Evolutionary conservation across 2,888 invertebrate genomes (phyloP), one percentile per base, ranked within the genome.

Genomic region (Andrena trimmerana): DNA sequence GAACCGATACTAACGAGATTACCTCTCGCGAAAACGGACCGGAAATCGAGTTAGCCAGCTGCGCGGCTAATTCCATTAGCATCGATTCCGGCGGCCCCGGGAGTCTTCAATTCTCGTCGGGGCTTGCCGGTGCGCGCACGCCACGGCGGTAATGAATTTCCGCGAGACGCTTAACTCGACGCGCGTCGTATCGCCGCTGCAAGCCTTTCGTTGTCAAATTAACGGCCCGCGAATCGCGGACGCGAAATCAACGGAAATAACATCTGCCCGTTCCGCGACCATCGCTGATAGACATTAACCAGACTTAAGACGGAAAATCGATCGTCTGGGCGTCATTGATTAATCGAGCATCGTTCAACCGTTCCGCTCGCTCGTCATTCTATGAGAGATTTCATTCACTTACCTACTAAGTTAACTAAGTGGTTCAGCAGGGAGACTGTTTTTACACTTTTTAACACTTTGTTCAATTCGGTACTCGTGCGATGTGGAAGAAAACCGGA

Each of bases 1-100:
- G 85, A 74, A 73, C 83, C 86, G 84, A 87, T 88, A 86, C 88
- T 88, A 89, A 91, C 87, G 75, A 79, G 81, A 90, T 89, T 88
- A 89, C 81, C 70, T 36, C 71, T 36, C 71, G 84, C 70, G 85
- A 87, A 85, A 85, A 88, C 88, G 86, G 78, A 83, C 83, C 81
- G 70, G 20, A 62, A 86, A 89, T 90, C 81, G 84, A 90, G 84
- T 90, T 89, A 87, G 74, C 78, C 69, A 76, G 80, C 80, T 74
- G 80, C 81, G 63, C 74, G 78, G 72, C 52, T 89, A 83, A 89
- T 80, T 86, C 70, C 48, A 81, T 88, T 85, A 86, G 79, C 60
- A 86, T 83, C 79, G 82, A 88, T 79, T 83, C 70, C 36, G 71
- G 33, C 78, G 77, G 69, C 63, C 36, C 60, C 29, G 66, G 68